phyloP scores from a whole-genome alignment of 37 sponge, comb jelly and placozoan genomes.

The Axinella damicornis region DNA sequence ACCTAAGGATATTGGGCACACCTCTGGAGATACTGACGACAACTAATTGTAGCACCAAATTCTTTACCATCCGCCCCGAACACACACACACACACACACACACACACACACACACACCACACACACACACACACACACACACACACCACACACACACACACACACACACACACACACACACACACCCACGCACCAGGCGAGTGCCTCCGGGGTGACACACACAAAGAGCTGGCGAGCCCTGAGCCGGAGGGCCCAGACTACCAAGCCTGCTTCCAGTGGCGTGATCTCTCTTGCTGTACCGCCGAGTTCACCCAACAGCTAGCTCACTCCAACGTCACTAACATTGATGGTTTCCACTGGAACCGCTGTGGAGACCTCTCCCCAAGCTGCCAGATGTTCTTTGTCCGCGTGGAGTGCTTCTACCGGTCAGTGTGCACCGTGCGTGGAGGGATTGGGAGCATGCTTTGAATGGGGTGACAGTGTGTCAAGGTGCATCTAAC shows the following conservation, averaged over 20 bases:
- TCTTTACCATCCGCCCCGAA: too few relatives aligned
- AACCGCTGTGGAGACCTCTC: constrained; percentile 63
- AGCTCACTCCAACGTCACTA: constrained; percentile 37
- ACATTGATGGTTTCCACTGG: constrained; percentile 82
- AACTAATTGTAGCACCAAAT: too few relatives aligned
- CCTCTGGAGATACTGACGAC: too few relatives aligned
- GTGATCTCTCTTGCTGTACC: constrained; percentile 65
- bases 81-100: too few relatives aligned
- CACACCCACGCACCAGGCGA: constrained; percentile 9
- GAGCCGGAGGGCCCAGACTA: constrained; percentile 42
- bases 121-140: too few relatives aligned
- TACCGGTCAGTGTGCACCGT: constrained; percentile 52
- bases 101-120: too few relatives aligned
- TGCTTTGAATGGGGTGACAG: too few relatives aligned
- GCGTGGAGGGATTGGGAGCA: too few relatives aligned
- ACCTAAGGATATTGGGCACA: too few relatives aligned
- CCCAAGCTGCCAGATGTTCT: constrained; percentile 55
- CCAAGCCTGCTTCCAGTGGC: constrained; percentile 64
- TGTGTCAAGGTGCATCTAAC: too few relatives aligned
- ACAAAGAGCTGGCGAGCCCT: constrained; percentile 52
- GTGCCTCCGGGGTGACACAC: constrained; percentile 65
- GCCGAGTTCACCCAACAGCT: constrained; percentile 80
- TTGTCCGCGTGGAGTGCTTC: constrained; percentile 69
- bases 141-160: too few relatives aligned
- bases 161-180: too few relatives aligned